Percentiles rank a stretch among this genome's conserved stretches.
Evolutionary conservation across 2,113 vertebrate genomes (phyloP).

Genomic region (Oxyura jamaicensis): DNA sequence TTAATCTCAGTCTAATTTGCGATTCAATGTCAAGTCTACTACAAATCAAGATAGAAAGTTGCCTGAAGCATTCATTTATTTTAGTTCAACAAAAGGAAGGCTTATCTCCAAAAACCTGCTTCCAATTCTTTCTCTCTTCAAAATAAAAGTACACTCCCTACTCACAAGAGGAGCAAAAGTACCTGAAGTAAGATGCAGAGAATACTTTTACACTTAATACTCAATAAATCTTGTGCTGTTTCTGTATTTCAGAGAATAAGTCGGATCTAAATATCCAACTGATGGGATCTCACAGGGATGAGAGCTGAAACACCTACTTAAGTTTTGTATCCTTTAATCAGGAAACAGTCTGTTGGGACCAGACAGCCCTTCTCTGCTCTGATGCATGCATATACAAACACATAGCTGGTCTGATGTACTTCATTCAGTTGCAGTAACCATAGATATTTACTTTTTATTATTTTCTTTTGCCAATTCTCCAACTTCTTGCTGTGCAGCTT

Average conservation of each 20-base stretch:
- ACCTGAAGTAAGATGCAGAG: not conserved
- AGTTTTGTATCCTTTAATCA: not conserved
- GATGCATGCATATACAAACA: not conserved
- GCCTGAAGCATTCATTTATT: conserved; percentile 28
- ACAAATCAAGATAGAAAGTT: not conserved
- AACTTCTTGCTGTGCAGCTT: not conserved
- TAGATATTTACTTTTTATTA: not conserved
- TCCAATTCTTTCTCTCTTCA: not conserved
- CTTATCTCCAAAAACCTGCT: not conserved
- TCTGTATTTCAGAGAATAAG: not conserved
- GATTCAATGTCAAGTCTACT: not conserved
- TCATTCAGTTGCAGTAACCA: not conserved
- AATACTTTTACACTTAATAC: not conserved
- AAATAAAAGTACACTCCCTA: not conserved
- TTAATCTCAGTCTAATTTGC: conserved; percentile 30
- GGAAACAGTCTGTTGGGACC: not conserved
- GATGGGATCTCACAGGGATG: not conserved
- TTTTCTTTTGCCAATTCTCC: conserved; percentile 13
- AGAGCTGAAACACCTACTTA: not conserved
- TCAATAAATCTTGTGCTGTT: not conserved
- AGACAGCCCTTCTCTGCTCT: not conserved
- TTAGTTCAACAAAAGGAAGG: not conserved
- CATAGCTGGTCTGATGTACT: not conserved
- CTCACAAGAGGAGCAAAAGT: not conserved
- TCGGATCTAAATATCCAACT: not conserved